phyloP scores from a whole-genome alignment of 2,888 invertebrate species.

The Podotricha telesiphe region DNA sequence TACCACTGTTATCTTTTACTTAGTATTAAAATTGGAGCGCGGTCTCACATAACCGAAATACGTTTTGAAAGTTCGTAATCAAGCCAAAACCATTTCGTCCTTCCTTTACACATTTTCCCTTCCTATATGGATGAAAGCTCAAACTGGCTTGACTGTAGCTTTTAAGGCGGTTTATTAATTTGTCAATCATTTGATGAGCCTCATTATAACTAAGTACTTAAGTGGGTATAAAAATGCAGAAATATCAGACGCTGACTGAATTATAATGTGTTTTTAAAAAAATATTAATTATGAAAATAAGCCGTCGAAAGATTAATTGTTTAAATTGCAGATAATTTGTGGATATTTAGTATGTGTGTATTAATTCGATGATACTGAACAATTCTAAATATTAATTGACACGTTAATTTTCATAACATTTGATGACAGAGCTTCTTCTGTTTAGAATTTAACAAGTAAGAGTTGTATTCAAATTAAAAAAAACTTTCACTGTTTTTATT shows the following conservation, averaged over 20 bases:
- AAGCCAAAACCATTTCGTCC: conserved; percentile 2
- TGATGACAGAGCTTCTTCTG: no score
- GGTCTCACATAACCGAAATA: conserved; percentile 5
- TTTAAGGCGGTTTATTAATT: conserved; percentile 5
- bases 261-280: neutral
- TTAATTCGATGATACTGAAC: no score
- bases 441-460: no score
- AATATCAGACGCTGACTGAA: neutral
- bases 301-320: neutral
- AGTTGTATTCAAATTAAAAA: neutral
- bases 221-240: conserved; percentile 7
- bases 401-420: no score
- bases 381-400: no score
- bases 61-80: conserved; percentile 6
- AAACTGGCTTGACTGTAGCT: conserved; percentile 3
- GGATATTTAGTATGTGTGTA: no score
- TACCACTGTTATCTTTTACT: neutral
- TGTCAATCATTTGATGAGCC: conserved; percentile 9
- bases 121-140: neutral
- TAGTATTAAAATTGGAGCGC: conserved; percentile 5
- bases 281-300: neutral
- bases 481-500: neutral
- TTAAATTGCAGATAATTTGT: neutral
- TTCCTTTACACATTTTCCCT: neutral
- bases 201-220: conserved; percentile 11